Percentiles rank a stretch among this genome's conserved stretches.
These are phyloP conservation scores for Yponomeuta malinellus DNA, from an alignment of 2,888 invertebrate genomes.

Conservation along the genomic window DNA sequence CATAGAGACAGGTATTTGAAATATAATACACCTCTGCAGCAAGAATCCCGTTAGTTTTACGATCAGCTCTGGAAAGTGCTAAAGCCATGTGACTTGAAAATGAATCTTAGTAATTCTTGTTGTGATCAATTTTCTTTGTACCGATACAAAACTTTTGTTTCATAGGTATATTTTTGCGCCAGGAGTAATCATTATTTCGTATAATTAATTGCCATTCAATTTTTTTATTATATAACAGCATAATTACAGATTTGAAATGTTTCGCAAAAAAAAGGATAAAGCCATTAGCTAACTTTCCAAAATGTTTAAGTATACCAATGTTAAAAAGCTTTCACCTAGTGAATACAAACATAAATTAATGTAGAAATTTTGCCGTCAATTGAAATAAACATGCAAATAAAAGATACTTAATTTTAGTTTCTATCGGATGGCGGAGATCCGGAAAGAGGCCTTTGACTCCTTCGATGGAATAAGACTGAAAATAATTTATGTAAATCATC, in stretches of 20 bases:
- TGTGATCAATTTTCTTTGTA: not conserved
- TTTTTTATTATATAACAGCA: too few species aligned
- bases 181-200: too few species aligned
- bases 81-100: not conserved
- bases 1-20: not conserved
- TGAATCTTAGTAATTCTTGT: not conserved
- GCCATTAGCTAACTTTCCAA: not conserved
- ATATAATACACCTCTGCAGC: not conserved
- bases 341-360: not conserved
- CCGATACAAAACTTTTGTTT: not conserved
- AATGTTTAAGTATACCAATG: not conserved
- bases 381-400: constrained; percentile 3
- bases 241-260: not conserved
- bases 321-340: not conserved
- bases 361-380: not conserved
- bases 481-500: too few species aligned
- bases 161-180: not conserved
- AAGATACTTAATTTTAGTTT: not conserved
- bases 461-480: not conserved
- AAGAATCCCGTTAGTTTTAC: not conserved
- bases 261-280: not conserved
- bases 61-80: not conserved
- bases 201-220: too few species aligned
- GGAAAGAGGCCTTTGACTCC: not conserved
- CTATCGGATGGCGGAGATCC: not conserved